A percentile compares a stretch with the other conserved stretches of the same genome.
These are phyloP conservation scores for Mastomys coucha DNA, from an alignment of 2,113 vertebrate genomes.

Conservation along the genomic window DNA sequence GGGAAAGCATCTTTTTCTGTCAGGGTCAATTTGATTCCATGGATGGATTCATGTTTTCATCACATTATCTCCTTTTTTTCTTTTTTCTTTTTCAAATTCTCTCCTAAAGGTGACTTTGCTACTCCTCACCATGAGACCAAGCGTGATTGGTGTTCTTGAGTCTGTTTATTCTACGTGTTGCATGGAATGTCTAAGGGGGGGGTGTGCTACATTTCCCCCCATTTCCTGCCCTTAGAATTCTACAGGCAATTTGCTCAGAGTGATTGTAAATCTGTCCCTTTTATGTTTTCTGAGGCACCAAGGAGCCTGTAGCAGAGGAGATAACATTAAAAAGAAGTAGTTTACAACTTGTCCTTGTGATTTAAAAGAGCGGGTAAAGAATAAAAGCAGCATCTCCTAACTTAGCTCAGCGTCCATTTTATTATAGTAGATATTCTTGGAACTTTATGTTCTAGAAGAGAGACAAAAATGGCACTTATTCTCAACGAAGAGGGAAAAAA, in stretches of 20 bases:
- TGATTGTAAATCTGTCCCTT: conserved; percentile 69
- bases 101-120: neutral
- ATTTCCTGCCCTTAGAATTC: conserved; percentile 68
- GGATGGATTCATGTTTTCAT: neutral
- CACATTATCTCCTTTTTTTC: neutral
- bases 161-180: conserved; percentile 45
- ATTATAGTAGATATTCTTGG: neutral
- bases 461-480: conserved; percentile 40
- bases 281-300: conserved; percentile 57
- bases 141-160: conserved; percentile 34
- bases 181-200: conserved; percentile 57
- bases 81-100: neutral
- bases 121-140: neutral
- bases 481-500: neutral
- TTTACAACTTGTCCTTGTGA: conserved; percentile 68
- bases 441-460: conserved; percentile 20
- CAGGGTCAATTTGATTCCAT: neutral
- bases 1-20: neutral
- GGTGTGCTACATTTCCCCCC: neutral
- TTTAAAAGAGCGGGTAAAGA: conserved; percentile 57
- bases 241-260: conserved; percentile 49
- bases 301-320: conserved; percentile 23
- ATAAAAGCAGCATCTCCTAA: conserved; percentile 14
- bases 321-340: conserved; percentile 60
- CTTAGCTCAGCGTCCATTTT: conserved; percentile 42